Conservation (phyloP, 2,888 invertebrate genomes). For the Apamea anceps region DNA sequence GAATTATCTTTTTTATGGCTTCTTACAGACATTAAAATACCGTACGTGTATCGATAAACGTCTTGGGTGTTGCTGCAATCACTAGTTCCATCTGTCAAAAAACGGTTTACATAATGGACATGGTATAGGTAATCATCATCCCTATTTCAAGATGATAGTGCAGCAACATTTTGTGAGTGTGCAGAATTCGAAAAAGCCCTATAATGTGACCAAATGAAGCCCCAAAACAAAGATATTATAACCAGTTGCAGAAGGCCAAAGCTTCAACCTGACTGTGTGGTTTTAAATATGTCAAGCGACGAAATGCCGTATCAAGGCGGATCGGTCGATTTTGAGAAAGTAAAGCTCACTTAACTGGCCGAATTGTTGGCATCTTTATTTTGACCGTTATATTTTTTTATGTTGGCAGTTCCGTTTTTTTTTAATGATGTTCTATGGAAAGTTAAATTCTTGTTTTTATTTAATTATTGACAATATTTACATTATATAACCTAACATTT, state of each 20-base stretch:
- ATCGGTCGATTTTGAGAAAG: constrained; percentile 36
- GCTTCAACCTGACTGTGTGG: constrained; percentile 6
- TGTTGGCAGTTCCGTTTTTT: constrained; percentile 11
- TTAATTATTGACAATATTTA: too few species aligned
- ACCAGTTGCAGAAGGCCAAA: constrained; percentile 41
- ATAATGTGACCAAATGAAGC: not conserved
- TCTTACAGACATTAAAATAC: too few species aligned
- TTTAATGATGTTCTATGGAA: not conserved
- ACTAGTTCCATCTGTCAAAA: too few species aligned
- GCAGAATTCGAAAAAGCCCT: not conserved
- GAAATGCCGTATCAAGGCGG: constrained; percentile 42
- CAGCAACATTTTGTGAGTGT: not conserved
- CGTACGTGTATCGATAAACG: too few species aligned
- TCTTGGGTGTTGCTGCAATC: too few species aligned
- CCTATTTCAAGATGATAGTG: not conserved
- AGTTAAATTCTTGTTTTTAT: too few species aligned
- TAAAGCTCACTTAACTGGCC: constrained; percentile 12
- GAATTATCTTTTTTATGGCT: too few species aligned
- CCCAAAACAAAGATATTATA: not conserved
- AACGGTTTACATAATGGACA: too few species aligned
- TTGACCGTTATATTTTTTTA: constrained; percentile 18
- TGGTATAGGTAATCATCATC: too few species aligned
- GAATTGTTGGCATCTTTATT: constrained; percentile 24
- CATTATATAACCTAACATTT: too few species aligned
- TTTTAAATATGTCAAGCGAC: constrained; percentile 31